These are phyloP conservation scores for Promerops cafer DNA, from an alignment of 2,113 vertebrate species.

Conservation along the genomic window DNA sequence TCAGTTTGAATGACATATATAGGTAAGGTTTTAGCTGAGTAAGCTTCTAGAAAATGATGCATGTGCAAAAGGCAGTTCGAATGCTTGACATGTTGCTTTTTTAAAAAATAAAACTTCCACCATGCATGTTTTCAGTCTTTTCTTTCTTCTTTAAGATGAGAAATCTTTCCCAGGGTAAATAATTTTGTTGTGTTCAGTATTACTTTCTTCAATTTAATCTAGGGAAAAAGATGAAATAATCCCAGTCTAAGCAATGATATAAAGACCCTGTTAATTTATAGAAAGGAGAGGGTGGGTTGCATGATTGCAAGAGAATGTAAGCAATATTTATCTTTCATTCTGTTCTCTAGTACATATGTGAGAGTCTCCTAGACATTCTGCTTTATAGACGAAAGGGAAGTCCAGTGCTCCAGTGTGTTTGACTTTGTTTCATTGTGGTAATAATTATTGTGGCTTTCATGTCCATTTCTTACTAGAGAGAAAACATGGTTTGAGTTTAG, in stretches of 20 bases:
- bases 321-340: not conserved
- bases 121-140: not conserved
- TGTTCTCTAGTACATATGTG: not conserved
- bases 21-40: not conserved
- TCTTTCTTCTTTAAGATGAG: not conserved
- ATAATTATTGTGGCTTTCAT: not conserved
- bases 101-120: not conserved
- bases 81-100: not conserved
- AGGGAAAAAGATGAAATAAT: not conserved
- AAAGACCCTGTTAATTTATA: not conserved
- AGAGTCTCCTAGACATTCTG: not conserved
- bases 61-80: not conserved
- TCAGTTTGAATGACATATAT: not conserved
- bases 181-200: not conserved
- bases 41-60: not conserved
- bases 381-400: not conserved
- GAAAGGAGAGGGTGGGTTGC: not conserved
- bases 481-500: not conserved
- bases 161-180: not conserved
- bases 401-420: not conserved
- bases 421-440: not conserved
- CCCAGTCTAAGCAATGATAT: not conserved
- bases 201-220: not conserved
- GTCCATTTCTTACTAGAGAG: not conserved
- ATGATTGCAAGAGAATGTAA: not conserved